Evolutionary conservation across 2,797 vertebrate genomes (phyloP), one percentile per base, ranked within the genome.

Genomic region (Sebastes baramenuke): DNA sequence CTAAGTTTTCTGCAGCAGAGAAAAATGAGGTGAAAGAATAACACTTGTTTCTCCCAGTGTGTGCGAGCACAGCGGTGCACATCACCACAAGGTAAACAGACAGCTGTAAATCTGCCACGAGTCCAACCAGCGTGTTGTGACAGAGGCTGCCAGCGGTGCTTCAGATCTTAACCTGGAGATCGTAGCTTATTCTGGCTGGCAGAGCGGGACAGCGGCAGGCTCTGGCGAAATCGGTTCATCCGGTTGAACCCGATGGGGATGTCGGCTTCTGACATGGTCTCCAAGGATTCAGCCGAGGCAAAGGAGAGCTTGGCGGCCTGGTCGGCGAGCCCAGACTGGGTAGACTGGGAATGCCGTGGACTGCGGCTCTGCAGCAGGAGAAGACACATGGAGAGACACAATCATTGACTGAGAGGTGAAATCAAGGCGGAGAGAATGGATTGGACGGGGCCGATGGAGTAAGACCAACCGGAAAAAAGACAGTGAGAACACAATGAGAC

Each of bases 201-300:
- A 6, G 98, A 99, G 38, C 98, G 97, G 56, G 98, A 98, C 89
- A 99, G 93, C 2, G 98, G 98, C 88, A 99, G 93, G 93, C 98
- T 99, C 96, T 99, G 98, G 24, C 98, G 96, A 87, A 99, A 98
- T 29, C 98, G 97, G 92, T 99, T 99, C 97, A 99, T 99, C 88
- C 98, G 97, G 94, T 96, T 99, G 93, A 99, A 99, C 0, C 97
- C 97, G 54, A 98, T 80, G 42, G 98, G 98, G 77, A 99, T 95
- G 95, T 99, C 98, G 0, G 98, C 97, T 90, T 99, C 98, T 1
- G 98, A 99, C 98, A 99, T 99, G 93, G 97, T 99, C 95, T 99
- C 98, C 96, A 99, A 89, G 83, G 98, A 98, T 82, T 99, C 98
- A 0, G 98, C 98, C 0, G 98, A 99, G 85, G 98, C 98, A 3